Base-by-base conservation (phyloP, 1,140 invertebrate genomes). In the Amphibalanus amphitrite region DNA sequence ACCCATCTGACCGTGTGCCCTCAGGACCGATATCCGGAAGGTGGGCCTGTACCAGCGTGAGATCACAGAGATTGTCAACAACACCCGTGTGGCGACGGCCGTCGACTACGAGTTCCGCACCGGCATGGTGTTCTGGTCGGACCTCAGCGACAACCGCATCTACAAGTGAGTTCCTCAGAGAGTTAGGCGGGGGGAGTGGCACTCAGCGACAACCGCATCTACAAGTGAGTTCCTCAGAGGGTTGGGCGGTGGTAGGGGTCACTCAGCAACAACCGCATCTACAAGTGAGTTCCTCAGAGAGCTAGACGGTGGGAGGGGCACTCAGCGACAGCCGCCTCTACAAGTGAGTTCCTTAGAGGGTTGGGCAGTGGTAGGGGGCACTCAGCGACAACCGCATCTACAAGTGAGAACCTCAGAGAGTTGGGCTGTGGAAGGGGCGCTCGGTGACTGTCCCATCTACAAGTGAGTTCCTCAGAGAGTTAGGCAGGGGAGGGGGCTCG, bases 91-190 rank as follows among this genome's bases (percentile, higher is more conserved):
- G 72, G 77, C 92, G 0, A 90, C 91, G 0, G 92, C 90, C 0
- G 79, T 96, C 3, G 93, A 95, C 78, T 93, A 92, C 77, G 90
- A 94, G 3, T 93, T 93, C 80, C 84, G 89, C 72, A 92, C 90
- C 6, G 90, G 91, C 70, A 92, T 91, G 86, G 90, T 97, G 70
- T 95, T 94, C 77, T 98, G 94, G 94, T 94, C 91, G 78, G 95
- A 97, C 82, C 88, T 92, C 33, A 86, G 86, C 23, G 88, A 91
- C 76, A 90, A 93, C 78, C 89, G 89, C 79, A 95, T 97, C 76
- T 93, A 91, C 79, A 94, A 91, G 87, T 89, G 78, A 82, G 83
- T 70, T 28, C 29, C 3, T 13, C 47, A 8, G 47, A 20, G n/a
- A 1, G 20, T 20, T 20, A 20, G 20, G n/a, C n/a, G n/a, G n/a